Percentiles rank a stretch among this genome's conserved stretches.
phyloP scores from a whole-genome alignment of 30 jellyfish, hydroid and myxozoan species.

The Pseudorhiza aurosa region DNA sequence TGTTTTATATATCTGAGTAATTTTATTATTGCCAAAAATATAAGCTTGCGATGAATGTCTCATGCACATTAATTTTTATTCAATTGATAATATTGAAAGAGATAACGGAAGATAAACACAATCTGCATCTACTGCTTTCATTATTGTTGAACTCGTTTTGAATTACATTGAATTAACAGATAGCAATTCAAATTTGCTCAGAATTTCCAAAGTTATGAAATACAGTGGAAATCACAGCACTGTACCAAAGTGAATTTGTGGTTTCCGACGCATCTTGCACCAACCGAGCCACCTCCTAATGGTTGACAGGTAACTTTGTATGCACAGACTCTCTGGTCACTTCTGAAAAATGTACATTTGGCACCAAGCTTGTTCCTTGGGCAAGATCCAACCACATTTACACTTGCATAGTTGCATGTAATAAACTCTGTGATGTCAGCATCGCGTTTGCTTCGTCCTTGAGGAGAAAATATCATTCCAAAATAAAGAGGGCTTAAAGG shows the following conservation, averaged over 20 bases:
- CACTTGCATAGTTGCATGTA: constrained; percentile 16
- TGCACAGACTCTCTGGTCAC: constrained; percentile 17
- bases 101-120: no score
- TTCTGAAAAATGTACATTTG: constrained; percentile 2
- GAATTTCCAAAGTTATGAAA: not conserved
- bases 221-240: constrained; percentile 37
- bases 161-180: no score
- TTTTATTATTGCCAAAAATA: not conserved
- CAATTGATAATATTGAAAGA: not conserved
- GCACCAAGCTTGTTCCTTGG: constrained; percentile 13
- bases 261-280: not conserved
- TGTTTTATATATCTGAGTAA: not conserved
- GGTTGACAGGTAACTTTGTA: constrained; percentile 16
- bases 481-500: no score
- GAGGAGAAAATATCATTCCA: no score
- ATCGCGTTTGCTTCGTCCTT: no score
- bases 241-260: constrained; percentile 9
- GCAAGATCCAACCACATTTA: not conserved
- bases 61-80: no score
- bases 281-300: not conserved
- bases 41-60: no score
- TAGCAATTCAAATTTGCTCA: not conserved
- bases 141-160: no score
- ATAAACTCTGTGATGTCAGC: not conserved
- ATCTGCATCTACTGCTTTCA: not conserved